Evolutionary conservation across 2,797 vertebrate genomes (phyloP), one percentile per base, ranked within the genome.

Genomic region (Schizopygopsis pylzovi): DNA sequence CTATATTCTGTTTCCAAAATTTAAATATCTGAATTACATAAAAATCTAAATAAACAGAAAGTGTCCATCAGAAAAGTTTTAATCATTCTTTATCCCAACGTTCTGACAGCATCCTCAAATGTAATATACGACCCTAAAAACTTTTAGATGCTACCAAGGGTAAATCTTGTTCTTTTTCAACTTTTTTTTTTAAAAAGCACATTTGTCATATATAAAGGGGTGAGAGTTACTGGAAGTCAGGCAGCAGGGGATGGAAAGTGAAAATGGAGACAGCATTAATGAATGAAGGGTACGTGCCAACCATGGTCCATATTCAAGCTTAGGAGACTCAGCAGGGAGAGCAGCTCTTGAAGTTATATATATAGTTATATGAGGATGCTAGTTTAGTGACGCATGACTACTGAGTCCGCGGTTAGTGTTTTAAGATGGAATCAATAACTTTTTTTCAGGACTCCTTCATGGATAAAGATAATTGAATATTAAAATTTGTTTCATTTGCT

Each of bases 191-290:
- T 3, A 33, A 33, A 18, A 37, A 8, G 33, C 54, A 65, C 43
- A 65, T 28, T 25, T n/a, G 41, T 9, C 59, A 12, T 39, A 39
- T 65, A 76, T 25, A 84, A 81, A 89, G 37, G 37, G 37, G 37
- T 39, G 43, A 79, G 13, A 63, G 54, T 88, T 77, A 86, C 75
- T 85, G 81, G 82, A 84, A 86, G 52, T 52, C 16, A 67, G 33
- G 43, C 78, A 61, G n/a, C 52, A 54, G 43, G 45, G 20, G 71
- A 84, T 78, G 75, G 78, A 87, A 88, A 83, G 63, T 86, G 72
- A 47, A 72, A 73, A 77, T 8, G 56, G 41, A 87, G 79, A 83
- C 78, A 37, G 82, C 72, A 59, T 79, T 88, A 84, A 88, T 56
- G 45, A 84, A 81, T 88, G 70, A 81, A 2, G 59, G 41, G 41